Evolutionary conservation across 1,140 invertebrate genomes (phyloP), one percentile per base, ranked within the genome.

Genomic region (Zaprionus inermis): DNA sequence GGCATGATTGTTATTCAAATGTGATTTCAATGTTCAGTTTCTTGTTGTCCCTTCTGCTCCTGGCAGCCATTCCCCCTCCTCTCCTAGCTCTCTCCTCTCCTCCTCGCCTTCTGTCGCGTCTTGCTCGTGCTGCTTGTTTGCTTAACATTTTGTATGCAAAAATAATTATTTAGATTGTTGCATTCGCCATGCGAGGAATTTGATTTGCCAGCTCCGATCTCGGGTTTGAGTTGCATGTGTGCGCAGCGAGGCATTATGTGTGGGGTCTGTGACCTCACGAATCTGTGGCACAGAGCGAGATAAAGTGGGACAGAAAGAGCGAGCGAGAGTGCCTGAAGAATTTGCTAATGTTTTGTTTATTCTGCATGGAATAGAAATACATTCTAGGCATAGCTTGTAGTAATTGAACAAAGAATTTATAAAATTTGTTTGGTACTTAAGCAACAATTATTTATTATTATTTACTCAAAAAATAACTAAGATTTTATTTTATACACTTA

Each of bases 121-220:
- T 28, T 28, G 24, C 46, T 61, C 57, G 32, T 71, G 55, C 83
- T 81, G 59, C 68, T 89, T 89, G 80, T 88, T 88, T 88, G 78
- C 51, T 78, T 81, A 79, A 84, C 84, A 88, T 88, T 89, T 66
- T 72, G 85, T 84, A 88, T 88, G 84, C 83, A 83, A 88, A 89
- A 88, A 88, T 88, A 88, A 88, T 88, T 89, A 88, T 88, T 89
- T 83, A 89, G 88, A 89, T 86, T 86, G 83, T 88, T 86, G 83
- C 82, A 81, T 73, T 78, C 44, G 76, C 38, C 59, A 52, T 73
- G 55, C 52, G 57, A 73, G 65, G 65, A 73, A 64, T 71, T 71
- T 58, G 59, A 75, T 65, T 75, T 65, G 59, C 22, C 55, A 64
- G 59, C 63, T 75, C 24, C 34, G 44, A 58, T 57, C 36, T 67